These are phyloP conservation scores for Arge pagana DNA, from an alignment of 2,888 invertebrate species.

Conservation along the genomic window DNA sequence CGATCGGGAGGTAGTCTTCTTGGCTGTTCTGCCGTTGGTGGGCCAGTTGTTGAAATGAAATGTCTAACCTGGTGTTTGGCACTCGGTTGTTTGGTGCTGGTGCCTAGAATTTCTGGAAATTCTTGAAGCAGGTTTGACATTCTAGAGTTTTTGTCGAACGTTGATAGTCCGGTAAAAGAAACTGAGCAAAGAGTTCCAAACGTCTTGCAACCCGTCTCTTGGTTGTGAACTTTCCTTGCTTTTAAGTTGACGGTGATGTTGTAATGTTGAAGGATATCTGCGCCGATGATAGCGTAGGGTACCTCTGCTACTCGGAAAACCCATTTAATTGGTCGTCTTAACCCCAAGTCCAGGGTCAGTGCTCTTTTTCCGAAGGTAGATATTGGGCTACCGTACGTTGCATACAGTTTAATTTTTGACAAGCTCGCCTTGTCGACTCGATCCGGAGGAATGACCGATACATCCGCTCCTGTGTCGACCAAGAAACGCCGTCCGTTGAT, in stretches of 20 bases:
- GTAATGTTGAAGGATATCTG: conserved; percentile 20
- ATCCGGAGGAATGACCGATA: conserved; percentile 18
- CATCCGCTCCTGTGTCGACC: conserved; percentile 22
- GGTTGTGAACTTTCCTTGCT: conserved; percentile 12
- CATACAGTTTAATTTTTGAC: conserved; percentile 11
- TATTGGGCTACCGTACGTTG: conserved; percentile 23
- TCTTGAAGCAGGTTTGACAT: not conserved
- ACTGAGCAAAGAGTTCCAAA: not conserved
- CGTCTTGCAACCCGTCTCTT: conserved; percentile 6
- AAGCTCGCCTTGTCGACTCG: not conserved
- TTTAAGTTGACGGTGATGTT: not conserved
- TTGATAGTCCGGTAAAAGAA: not conserved
- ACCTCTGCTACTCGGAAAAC: conserved; percentile 26
- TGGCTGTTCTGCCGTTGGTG: conserved; percentile 26
- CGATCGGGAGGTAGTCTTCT: conserved; percentile 34
- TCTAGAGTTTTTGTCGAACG: not conserved
- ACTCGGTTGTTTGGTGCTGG: not conserved
- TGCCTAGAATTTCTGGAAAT: conserved; percentile 7
- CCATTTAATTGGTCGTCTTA: conserved; percentile 25
- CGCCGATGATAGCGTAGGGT: conserved; percentile 24
- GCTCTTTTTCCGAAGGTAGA: conserved; percentile 22
- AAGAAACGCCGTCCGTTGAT: conserved; percentile 5
- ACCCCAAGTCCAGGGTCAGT: conserved; percentile 24
- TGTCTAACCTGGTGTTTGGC: conserved; percentile 13
- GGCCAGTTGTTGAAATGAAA: conserved; percentile 27